phyloP scores from a whole-genome alignment of 2,888 invertebrate genomes.

The Dorcus hopei region DNA sequence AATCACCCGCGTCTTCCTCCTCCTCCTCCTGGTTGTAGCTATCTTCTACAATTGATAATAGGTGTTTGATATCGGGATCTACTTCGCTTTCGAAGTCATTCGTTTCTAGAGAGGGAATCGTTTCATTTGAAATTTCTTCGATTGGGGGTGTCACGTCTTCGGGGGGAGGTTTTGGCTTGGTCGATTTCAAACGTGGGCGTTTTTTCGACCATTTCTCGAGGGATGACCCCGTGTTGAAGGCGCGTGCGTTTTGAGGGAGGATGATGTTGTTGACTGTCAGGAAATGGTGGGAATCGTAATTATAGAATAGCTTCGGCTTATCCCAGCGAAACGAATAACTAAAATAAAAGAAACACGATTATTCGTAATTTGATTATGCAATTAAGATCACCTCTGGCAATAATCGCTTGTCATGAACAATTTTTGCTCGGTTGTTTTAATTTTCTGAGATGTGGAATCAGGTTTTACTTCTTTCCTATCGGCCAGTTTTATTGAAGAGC shows the following conservation, averaged over 20 bases:
- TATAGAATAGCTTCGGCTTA: conserved; percentile 14
- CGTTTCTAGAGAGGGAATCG: conserved; percentile 12
- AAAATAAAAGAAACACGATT: conserved; percentile 1
- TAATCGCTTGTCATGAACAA: conserved; percentile 17
- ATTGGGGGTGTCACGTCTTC: conserved; percentile 17
- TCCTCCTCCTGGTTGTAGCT: conserved; percentile 24
- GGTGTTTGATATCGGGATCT: conserved; percentile 37
- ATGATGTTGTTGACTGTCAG: conserved; percentile 36
- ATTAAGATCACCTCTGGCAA: conserved; percentile 13
- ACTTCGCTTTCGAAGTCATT: conserved; percentile 35
- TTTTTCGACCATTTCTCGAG: conserved; percentile 43
- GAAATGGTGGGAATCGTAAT: conserved; percentile 17
- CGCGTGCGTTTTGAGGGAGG: conserved; percentile 33
- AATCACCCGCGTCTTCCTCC: not conserved
- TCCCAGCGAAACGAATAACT: conserved; percentile 24
- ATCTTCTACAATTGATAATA: conserved; percentile 13
- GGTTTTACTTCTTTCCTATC: conserved; percentile 25
- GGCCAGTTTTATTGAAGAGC: conserved; percentile 35
- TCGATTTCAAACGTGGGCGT: conserved; percentile 38
- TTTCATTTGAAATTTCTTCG: conserved; percentile 22
- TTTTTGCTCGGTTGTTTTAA: conserved; percentile 11
- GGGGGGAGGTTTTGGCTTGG: conserved; percentile 13
- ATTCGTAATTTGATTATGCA: not conserved
- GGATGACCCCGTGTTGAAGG: conserved; percentile 40
- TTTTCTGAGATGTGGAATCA: conserved; percentile 4